A percentile compares a stretch with the other conserved stretches of the same genome.
Conservation (phyloP, 1,140 invertebrate genomes). For the Ylistrum balloti region DNA sequence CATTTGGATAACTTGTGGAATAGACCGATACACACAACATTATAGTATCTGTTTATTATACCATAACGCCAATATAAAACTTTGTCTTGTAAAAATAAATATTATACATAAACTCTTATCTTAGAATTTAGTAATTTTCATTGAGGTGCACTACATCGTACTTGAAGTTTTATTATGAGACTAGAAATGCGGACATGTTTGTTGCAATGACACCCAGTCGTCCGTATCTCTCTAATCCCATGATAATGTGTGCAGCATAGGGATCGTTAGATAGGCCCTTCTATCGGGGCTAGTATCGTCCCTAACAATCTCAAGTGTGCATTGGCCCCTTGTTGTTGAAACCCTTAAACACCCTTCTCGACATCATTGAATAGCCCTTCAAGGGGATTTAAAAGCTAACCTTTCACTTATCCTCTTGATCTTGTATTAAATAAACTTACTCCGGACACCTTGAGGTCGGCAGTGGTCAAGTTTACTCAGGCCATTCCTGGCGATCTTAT, state of each 20-base stretch:
- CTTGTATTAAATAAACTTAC: constrained; percentile 29
- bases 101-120: no score
- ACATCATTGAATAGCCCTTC: constrained; percentile 24
- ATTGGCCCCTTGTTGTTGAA: constrained; percentile 7
- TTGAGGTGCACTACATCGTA: no score
- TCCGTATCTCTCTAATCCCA: neutral
- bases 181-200: neutral
- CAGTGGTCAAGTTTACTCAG: neutral
- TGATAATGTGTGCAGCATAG: neutral
- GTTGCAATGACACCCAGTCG: neutral
- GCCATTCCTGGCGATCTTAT: constrained; percentile 12
- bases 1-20: no score
- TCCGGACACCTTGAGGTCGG: neutral
- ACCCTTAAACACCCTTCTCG: constrained; percentile 17
- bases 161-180: no score
- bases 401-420: constrained; percentile 38
- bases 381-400: constrained; percentile 12
- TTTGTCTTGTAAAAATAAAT: no score
- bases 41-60: no score
- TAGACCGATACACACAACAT: no score
- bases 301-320: neutral
- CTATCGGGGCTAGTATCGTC: neutral
- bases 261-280: no score
- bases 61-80: no score
- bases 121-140: no score